phyloP scores from a whole-genome alignment of 2,113 vertebrate species.

The Uropsilus gracilis region DNA sequence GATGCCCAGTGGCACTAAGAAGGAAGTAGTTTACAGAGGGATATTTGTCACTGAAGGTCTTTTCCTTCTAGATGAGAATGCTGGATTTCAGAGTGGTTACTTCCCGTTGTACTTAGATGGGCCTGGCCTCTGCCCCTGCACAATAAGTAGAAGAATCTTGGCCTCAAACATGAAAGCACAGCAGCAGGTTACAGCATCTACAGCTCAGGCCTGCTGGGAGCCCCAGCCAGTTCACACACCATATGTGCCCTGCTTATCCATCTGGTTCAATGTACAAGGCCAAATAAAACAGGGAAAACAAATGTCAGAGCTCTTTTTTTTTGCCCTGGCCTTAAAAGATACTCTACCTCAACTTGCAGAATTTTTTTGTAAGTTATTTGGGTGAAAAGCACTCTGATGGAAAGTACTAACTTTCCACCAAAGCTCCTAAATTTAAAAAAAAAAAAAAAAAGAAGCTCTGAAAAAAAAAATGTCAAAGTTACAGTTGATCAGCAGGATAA shows the following conservation, averaged over 20 bases:
- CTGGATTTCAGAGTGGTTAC: conserved; percentile 38
- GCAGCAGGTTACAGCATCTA: conserved; percentile 29
- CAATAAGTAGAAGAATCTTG: conserved; percentile 56
- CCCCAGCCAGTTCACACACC: neutral
- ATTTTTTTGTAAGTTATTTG: conserved; percentile 56
- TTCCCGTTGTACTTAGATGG: conserved; percentile 47
- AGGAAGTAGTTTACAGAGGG: neutral
- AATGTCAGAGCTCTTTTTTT: conserved; percentile 13
- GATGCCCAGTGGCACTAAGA: neutral
- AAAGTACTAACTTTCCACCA: neutral
- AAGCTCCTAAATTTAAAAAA: conserved; percentile 42
- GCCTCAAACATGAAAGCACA: conserved; percentile 54
- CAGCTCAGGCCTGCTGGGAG: neutral
- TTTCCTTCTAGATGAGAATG: conserved; percentile 38
- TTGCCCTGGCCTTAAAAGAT: conserved; percentile 30
- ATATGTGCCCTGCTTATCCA: conserved; percentile 52
- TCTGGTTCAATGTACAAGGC: conserved; percentile 32
- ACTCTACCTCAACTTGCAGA: conserved; percentile 53
- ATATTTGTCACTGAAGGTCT: conserved; percentile 18
- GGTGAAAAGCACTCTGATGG: neutral
- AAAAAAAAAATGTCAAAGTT: neutral
- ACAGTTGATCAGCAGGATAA: neutral
- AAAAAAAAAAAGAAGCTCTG: too few relatives aligned
- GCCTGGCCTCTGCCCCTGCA: neutral
- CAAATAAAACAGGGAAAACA: conserved; percentile 68